Conservation (phyloP, 2,113 vertebrate species). For the Centropristis striata region DNA sequence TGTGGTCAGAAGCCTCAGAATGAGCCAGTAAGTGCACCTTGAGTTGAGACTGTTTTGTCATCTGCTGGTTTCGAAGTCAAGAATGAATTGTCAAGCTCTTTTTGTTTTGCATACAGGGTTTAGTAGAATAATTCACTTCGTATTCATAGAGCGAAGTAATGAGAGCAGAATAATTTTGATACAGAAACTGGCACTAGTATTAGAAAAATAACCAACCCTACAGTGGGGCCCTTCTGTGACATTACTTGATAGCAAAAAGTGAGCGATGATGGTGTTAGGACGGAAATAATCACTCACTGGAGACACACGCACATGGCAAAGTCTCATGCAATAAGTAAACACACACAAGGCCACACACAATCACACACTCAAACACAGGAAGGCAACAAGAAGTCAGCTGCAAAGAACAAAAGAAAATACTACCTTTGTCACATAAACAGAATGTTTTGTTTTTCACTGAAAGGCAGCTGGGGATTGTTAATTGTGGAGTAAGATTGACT, state of each 20-base stretch:
- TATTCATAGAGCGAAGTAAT: neutral
- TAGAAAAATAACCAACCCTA: neutral
- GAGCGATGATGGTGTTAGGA: constrained; percentile 9
- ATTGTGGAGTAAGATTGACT: neutral
- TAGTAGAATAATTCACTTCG: too few species aligned
- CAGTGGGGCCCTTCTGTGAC: constrained; percentile 26
- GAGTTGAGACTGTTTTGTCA: constrained; percentile 2
- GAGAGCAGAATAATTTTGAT: neutral
- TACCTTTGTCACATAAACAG: neutral
- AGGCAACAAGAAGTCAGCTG: constrained; percentile 44
- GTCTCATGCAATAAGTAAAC: constrained; percentile 41
- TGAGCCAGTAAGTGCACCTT: constrained; percentile 5
- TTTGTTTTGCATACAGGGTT: neutral
- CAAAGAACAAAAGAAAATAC: constrained; percentile 24
- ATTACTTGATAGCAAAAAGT: constrained; percentile 30
- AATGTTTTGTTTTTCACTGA: neutral
- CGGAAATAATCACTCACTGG: constrained; percentile 51
- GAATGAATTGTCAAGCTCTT: too few species aligned
- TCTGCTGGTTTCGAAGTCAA: neutral
- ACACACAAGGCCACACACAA: constrained; percentile 46
- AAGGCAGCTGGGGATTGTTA: neutral
- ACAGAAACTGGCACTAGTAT: neutral
- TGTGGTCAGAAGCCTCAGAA: neutral
- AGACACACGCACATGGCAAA: constrained; percentile 20
- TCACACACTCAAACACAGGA: constrained; percentile 57